phyloP scores from a whole-genome alignment of 2,797 vertebrate genomes.

The Dallia pectoralis region DNA sequence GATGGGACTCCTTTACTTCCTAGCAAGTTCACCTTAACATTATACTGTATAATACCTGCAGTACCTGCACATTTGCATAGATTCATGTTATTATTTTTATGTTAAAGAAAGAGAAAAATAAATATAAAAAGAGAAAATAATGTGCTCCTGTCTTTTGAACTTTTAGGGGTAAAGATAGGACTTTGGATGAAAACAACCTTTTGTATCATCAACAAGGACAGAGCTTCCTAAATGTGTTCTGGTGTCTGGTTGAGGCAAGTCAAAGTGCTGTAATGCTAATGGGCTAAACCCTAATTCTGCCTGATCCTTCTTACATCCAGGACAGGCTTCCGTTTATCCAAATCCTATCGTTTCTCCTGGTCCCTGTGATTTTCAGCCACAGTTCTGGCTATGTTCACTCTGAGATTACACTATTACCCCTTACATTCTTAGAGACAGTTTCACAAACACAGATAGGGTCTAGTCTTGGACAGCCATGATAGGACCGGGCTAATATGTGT shows the following conservation, averaged over 20 bases:
- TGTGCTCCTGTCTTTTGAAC: not conserved
- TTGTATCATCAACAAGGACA: too few relatives aligned
- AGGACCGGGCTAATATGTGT: too few relatives aligned
- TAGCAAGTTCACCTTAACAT: not conserved
- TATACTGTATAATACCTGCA: not conserved
- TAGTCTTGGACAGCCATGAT: too few relatives aligned
- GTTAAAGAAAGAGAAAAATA: not conserved
- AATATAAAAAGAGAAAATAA: not conserved
- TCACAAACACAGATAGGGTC: too few relatives aligned
- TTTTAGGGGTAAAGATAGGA: not conserved
- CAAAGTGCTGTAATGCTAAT: conserved; percentile 54
- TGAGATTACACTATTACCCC: not conserved
- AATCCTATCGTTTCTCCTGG: conserved; percentile 11
- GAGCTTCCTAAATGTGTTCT: too few relatives aligned
- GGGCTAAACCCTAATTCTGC: conserved; percentile 59
- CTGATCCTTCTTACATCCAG: conserved; percentile 61
- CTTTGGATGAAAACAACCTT: too few relatives aligned
- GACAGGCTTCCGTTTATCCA: conserved; percentile 67
- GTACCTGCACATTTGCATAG: not conserved
- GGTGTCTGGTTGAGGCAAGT: not conserved
- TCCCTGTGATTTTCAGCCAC: not conserved
- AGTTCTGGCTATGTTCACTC: not conserved
- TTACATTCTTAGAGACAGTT: not conserved
- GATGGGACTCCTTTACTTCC: not conserved
- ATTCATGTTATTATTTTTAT: not conserved